Conservation (phyloP, 2,797 vertebrate genomes). For the Enteromius treurensis region DNA sequence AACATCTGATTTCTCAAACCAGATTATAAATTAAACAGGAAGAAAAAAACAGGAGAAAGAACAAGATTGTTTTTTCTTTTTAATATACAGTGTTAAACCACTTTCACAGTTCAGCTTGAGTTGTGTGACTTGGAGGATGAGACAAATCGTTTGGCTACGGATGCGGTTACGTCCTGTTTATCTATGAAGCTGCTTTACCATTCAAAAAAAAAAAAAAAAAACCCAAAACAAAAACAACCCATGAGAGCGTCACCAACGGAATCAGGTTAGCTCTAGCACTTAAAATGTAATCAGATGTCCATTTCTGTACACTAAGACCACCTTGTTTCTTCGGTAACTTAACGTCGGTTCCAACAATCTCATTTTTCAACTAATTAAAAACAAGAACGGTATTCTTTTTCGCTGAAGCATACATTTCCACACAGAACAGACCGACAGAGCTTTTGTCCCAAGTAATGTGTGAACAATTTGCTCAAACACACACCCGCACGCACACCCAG, state of each 20-base stretch:
- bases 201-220: slow-evolving; percentile 66
- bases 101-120: slow-evolving; percentile 99
- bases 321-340: slow-evolving; percentile 47
- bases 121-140: slow-evolving; percentile 97
- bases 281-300: slow-evolving; percentile 41
- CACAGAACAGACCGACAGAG: slow-evolving; percentile 88
- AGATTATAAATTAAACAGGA: slow-evolving; percentile 94
- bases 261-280: slow-evolving; percentile 44
- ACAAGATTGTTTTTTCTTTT: slow-evolving; percentile 84
- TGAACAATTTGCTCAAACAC: slow-evolving; percentile 91
- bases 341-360: slow-evolving; percentile 35
- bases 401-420: slow-evolving; percentile 89
- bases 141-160: slow-evolving; percentile 87
- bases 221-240: neutral
- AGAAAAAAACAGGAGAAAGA: slow-evolving; percentile 84
- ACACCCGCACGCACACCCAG: slow-evolving; percentile 84
- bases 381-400: slow-evolving; percentile 63
- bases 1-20: slow-evolving; percentile 98
- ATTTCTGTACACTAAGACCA: slow-evolving; percentile 44
- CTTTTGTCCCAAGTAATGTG: slow-evolving; percentile 98
- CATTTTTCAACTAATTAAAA: slow-evolving; percentile 48
- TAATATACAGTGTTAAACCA: slow-evolving; percentile 99
- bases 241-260: slow-evolving; percentile 51
- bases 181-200: slow-evolving; percentile 74
- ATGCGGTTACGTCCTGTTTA: slow-evolving; percentile 73